phyloP scores from a whole-genome alignment of 2,113 vertebrate species.

The Buteo buteo region DNA sequence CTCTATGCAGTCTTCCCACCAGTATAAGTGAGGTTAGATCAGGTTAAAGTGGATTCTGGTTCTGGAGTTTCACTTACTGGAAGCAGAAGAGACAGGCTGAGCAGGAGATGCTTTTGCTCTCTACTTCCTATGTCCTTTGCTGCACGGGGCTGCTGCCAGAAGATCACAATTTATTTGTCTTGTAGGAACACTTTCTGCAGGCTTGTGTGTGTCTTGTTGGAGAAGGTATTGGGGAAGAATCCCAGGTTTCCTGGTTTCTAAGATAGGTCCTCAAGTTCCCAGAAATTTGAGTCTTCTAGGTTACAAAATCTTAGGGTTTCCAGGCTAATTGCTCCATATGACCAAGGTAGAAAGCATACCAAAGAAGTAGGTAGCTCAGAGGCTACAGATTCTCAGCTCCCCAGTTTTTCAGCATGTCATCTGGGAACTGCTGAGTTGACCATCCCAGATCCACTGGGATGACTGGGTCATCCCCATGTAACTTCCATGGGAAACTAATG shows the following conservation, averaged over 20 bases:
- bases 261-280: not conserved
- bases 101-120: not conserved
- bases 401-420: not conserved
- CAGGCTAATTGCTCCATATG: not conserved
- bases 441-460: not conserved
- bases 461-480: accelerated
- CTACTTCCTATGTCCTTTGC: not conserved
- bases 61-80: not conserved
- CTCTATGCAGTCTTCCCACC: not conserved
- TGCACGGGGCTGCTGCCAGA: not conserved
- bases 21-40: not conserved
- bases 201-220: not conserved
- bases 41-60: not conserved
- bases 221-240: not conserved
- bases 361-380: not conserved
- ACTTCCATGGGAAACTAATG: not conserved
- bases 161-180: not conserved
- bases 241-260: not conserved
- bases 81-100: not conserved
- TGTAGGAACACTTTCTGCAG: not conserved
- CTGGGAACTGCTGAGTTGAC: not conserved
- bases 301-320: not conserved
- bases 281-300: not conserved
- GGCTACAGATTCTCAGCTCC: not conserved
- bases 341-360: not conserved